A percentile compares a stretch with the other conserved stretches of the same genome.
phyloP scores from a whole-genome alignment of 2,797 vertebrate genomes.

The Chromis chromis region DNA sequence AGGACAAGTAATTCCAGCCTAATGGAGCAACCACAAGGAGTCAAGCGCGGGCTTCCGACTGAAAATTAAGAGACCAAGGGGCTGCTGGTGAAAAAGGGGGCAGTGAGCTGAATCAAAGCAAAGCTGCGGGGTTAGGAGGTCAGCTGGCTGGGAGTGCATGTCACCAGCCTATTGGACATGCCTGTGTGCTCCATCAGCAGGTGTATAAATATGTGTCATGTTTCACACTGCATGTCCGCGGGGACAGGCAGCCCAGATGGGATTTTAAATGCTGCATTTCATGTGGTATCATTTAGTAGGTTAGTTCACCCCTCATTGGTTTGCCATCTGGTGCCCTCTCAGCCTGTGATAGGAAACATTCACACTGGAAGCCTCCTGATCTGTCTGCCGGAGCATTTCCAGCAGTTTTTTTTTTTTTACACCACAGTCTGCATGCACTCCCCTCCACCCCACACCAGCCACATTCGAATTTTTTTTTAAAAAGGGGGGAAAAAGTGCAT shows the following conservation, averaged over 20 bases:
- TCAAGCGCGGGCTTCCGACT: slow-evolving; percentile 27
- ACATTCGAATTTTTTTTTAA: background rate
- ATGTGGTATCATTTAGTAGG: slow-evolving; percentile 90
- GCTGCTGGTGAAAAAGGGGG: slow-evolving; percentile 34
- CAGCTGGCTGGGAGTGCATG: slow-evolving; percentile 68
- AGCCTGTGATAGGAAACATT: slow-evolving; percentile 65
- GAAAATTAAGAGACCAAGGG: slow-evolving; percentile 41
- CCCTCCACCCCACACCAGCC: slow-evolving; percentile 21
- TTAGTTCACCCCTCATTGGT: slow-evolving; percentile 93
- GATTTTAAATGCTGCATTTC: slow-evolving; percentile 90
- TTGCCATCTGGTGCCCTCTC: slow-evolving; percentile 91
- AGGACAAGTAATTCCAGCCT: slow-evolving; percentile 64
- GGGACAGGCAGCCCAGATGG: slow-evolving; percentile 89
- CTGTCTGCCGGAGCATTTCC: slow-evolving; percentile 47
- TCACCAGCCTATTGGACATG: slow-evolving; percentile 82
- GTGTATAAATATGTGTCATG: slow-evolving; percentile 84
- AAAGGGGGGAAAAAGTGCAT: background rate
- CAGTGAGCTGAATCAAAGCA: slow-evolving; percentile 59
- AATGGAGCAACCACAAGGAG: slow-evolving; percentile 62
- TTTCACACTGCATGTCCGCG: slow-evolving; percentile 79
- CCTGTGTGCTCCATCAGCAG: slow-evolving; percentile 80
- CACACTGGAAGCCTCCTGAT: slow-evolving; percentile 59
- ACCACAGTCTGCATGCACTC: slow-evolving; percentile 29
- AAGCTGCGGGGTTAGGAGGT: slow-evolving; percentile 73
- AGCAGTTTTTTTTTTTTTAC: slow-evolving; percentile 49